These are phyloP conservation scores for Dasysyrphus tricinctus DNA, from an alignment of 2,888 invertebrate species.

Conservation along the genomic window DNA sequence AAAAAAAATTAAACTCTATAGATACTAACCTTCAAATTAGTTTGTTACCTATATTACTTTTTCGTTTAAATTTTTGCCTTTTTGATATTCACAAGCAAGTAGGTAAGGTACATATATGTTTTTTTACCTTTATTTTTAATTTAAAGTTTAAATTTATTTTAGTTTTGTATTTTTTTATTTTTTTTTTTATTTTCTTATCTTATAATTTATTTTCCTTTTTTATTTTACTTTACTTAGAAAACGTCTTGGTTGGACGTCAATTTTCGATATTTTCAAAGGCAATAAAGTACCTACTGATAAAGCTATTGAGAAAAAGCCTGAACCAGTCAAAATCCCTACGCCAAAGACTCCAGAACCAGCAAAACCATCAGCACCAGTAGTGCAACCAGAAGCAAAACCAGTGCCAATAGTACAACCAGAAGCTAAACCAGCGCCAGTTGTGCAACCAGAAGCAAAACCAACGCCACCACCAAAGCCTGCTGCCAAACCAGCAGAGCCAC, in stretches of 20 bases:
- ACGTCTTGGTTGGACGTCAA: constrained; percentile 82
- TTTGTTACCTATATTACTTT: background rate
- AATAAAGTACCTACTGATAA: constrained; percentile 79
- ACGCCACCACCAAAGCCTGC: constrained; percentile 52
- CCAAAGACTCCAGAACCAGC: constrained; percentile 71
- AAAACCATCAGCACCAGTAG: constrained; percentile 37
- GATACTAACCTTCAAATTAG: constrained; percentile 16
- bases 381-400: constrained; percentile 52
- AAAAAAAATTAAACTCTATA: accelerated
- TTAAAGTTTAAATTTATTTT: constrained; percentile 2
- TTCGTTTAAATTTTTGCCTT: too few relatives aligned
- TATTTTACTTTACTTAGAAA: constrained; percentile 80
- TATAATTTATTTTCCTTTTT: constrained; percentile 56
- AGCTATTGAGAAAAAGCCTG: constrained; percentile 78
- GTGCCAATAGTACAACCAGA: constrained; percentile 45
- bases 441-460: constrained; percentile 54
- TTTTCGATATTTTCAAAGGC: constrained; percentile 81
- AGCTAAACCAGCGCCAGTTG: constrained; percentile 50
- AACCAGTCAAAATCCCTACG: constrained; percentile 64
- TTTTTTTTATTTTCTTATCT: background rate
- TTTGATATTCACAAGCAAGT: too few relatives aligned
- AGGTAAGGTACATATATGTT: too few relatives aligned
- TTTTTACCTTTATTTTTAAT: constrained; percentile 5
- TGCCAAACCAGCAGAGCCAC: constrained; percentile 55
- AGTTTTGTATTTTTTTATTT: constrained; percentile 53